Base-by-base conservation (phyloP, 2,113 vertebrate species). In the Scatophagus argus region DNA sequence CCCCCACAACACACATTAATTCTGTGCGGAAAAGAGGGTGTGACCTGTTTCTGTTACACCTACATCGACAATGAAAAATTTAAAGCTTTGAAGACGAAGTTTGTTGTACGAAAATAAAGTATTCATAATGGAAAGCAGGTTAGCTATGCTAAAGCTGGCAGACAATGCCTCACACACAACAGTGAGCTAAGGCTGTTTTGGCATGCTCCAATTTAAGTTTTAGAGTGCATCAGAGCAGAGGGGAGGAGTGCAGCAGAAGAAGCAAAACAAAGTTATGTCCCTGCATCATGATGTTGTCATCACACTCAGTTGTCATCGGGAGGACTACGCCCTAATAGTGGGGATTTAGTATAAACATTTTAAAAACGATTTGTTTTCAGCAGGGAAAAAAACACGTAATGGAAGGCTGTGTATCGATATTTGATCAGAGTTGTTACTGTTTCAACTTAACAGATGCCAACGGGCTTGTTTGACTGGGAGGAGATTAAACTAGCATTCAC, bases 231-330 rank as follows among this genome's bases (percentile, higher is more conserved):
- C 10, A 43, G n/a, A 27, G 6, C 6, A 14, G 27, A 49, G 14
- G 14, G 19, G 32, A 51, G 32, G 14, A 54, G 27, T 29, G 51
- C 23, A 52, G 44, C 76, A 74, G 41, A 36, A 44, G 43, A 54
- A 25, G 23, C 25, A 12, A 63, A 32, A 31, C 14, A 2, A 72
- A 55, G 32, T 21, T 67, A 12, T 12, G 63, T 8, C 25, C 70
- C 67, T 54, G 51, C 68, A 67, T 89, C 54, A 76, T 55, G 27
- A 82, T 63, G 29, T 58, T 63, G 59, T 80, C 62, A 66, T 74
- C 75, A 62, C 68, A 72, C 87, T 84, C 69, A 79, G 59, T 81
- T 67, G 86, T 70, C 76, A 83, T 83, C 77, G 32, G 82, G n/a
- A n/a, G n/a, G n/a, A n/a, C n/a, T n/a, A n/a, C n/a, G n/a, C n/a